Evolutionary conservation across 2,888 invertebrate genomes (phyloP).

Genomic region (Thalpophila matura): DNA sequence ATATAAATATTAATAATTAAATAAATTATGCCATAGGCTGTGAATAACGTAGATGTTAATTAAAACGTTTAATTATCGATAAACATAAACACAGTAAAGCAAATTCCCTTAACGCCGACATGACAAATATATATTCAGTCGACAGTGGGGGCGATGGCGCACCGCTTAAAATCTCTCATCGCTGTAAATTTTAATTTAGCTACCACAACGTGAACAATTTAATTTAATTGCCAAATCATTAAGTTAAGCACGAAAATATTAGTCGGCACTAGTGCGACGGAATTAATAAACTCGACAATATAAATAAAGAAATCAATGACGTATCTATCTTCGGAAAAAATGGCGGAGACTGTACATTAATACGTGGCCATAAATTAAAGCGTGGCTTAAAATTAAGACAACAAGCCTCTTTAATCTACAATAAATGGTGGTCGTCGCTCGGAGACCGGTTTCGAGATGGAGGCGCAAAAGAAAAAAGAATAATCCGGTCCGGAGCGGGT

Average conservation of each 20-base stretch:
- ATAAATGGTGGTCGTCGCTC: constrained; percentile 90
- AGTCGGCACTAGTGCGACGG: constrained; percentile 84
- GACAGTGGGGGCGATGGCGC: constrained; percentile 69
- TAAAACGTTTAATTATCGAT: constrained; percentile 61
- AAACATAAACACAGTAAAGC: constrained; percentile 63
- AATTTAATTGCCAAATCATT: constrained; percentile 91
- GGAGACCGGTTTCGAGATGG: constrained; percentile 88
- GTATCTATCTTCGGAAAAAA: constrained; percentile 84
- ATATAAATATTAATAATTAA: constrained; percentile 38
- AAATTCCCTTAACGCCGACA: constrained; percentile 68
- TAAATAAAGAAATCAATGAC: constrained; percentile 88
- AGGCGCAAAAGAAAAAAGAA: constrained; percentile 88
- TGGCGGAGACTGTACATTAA: constrained; percentile 86
- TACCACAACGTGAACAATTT: constrained; percentile 89
- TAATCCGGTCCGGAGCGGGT: constrained; percentile 90
- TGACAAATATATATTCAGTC: constrained; percentile 72
- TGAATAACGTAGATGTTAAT: constrained; percentile 50
- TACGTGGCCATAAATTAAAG: constrained; percentile 89
- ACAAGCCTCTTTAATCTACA: constrained; percentile 91
- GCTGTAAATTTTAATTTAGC: constrained; percentile 88
- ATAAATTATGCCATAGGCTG: constrained; percentile 31
- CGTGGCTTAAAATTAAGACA: constrained; percentile 91
- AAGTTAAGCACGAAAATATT: constrained; percentile 89
- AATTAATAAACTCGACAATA: constrained; percentile 79
- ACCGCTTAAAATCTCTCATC: constrained; percentile 82